Evolutionary conservation across 2,888 invertebrate species (phyloP).

Genomic region (Ormia ochracea): DNA sequence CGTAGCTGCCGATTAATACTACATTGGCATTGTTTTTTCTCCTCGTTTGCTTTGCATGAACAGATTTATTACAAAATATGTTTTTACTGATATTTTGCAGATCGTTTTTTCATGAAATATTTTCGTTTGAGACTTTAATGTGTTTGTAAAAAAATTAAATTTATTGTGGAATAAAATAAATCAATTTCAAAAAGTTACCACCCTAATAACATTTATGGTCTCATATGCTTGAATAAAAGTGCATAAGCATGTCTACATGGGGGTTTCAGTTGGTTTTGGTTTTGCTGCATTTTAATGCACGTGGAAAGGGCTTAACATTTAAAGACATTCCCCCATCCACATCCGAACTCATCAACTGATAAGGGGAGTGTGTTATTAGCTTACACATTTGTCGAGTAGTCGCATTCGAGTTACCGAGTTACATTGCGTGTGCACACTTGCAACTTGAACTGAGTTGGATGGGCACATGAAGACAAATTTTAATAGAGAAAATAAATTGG

Average conservation of each 20-base stretch:
- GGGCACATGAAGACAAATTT: constrained; percentile 33
- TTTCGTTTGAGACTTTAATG: neutral
- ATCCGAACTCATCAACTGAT: neutral
- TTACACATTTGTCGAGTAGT: constrained; percentile 29
- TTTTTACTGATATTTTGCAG: no score
- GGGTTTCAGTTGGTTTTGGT: constrained; percentile 2
- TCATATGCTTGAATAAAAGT: neutral
- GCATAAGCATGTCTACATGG: neutral
- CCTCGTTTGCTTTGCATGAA: neutral
- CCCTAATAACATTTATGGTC: neutral
- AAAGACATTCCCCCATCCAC: neutral
- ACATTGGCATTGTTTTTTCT: constrained; percentile 19
- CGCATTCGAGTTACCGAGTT: constrained; percentile 31
- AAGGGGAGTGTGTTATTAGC: neutral
- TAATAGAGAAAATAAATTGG: constrained; percentile 8
- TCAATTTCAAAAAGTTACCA: neutral
- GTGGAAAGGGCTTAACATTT: constrained; percentile 37
- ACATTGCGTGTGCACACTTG: constrained; percentile 19
- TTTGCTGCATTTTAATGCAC: constrained; percentile 27
- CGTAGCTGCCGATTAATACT: neutral
- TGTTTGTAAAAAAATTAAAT: neutral
- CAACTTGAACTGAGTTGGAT: constrained; percentile 35
- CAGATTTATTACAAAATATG: neutral
- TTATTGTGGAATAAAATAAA: neutral
- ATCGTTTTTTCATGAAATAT: no score